phyloP scores from a whole-genome alignment of 2,113 vertebrate genomes.

The Rissa tridactyla region DNA sequence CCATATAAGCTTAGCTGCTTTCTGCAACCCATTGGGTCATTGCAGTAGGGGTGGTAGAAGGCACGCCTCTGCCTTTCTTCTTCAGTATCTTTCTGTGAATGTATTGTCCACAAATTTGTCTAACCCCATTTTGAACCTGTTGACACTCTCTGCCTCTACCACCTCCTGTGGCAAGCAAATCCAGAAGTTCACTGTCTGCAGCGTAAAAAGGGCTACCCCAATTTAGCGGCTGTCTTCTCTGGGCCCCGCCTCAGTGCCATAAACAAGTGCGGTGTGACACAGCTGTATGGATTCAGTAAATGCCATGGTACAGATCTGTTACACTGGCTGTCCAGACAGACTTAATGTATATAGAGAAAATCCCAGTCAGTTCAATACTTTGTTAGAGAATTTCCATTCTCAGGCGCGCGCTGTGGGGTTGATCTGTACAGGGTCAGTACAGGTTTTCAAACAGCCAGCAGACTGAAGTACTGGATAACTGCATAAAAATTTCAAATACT shows the following conservation, averaged over 20 bases:
- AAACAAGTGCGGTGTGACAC: not conserved
- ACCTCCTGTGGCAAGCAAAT: not conserved
- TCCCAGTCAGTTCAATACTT: not conserved
- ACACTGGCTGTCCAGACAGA: not conserved
- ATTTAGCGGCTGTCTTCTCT: not conserved
- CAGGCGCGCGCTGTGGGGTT: not conserved
- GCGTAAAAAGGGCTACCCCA: not conserved
- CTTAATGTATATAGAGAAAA: not conserved
- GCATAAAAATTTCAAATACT: not conserved
- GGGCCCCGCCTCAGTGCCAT: not conserved
- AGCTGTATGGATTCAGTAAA: too few relatives aligned
- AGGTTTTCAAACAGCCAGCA: not conserved
- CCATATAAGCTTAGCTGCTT: not conserved
- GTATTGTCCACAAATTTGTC: not conserved
- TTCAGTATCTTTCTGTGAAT: not conserved
- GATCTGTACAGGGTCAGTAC: not conserved
- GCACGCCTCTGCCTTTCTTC: not conserved
- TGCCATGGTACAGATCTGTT: too few relatives aligned
- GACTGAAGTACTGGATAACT: not conserved
- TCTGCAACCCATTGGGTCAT: not conserved
- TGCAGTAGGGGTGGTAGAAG: not conserved
- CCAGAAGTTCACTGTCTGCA: not conserved
- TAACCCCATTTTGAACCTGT: not conserved
- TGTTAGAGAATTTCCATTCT: not conserved
- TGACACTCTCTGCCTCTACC: not conserved